Evolutionary conservation across 1,140 invertebrate genomes (phyloP).

Genomic region (Camponotus floridanus): DNA sequence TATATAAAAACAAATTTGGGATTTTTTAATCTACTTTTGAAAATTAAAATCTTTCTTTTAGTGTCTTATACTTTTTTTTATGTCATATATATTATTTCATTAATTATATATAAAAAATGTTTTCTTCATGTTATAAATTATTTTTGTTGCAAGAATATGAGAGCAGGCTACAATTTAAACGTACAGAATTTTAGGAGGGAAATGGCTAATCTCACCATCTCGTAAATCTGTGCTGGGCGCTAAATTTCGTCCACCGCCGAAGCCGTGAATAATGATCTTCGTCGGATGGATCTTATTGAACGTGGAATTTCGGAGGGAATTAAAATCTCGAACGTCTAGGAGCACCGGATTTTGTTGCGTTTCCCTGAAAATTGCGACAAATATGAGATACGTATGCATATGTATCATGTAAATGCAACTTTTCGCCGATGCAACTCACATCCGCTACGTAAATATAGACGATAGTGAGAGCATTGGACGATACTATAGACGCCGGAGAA

Average conservation of each 20-base stretch:
- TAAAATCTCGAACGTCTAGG: constrained; percentile 89
- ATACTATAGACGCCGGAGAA: constrained; percentile 78
- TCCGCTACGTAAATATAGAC: constrained; percentile 44
- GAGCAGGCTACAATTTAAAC: background rate
- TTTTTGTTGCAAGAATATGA: constrained; percentile 34
- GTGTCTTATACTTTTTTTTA: no score
- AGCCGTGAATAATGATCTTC: constrained; percentile 94
- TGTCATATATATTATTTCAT: no score
- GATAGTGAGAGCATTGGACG: constrained; percentile 60
- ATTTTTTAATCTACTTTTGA: no score
- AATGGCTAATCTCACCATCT: constrained; percentile 84
- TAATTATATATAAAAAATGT: no score
- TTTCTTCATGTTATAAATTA: background rate
- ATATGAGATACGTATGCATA: background rate
- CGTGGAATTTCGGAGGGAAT: constrained; percentile 90
- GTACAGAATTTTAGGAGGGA: background rate
- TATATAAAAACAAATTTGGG: no score
- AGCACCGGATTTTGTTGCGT: constrained; percentile 91
- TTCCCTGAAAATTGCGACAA: constrained; percentile 85
- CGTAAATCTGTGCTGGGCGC: constrained; percentile 93
- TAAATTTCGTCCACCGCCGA: constrained; percentile 92
- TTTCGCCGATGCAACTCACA: background rate
- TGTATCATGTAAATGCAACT: background rate
- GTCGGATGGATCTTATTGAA: constrained; percentile 92
- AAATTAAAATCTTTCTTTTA: no score